These are phyloP conservation scores for Dromococcyx pavoninus DNA, from an alignment of 2,797 vertebrate species.

Conservation along the genomic window DNA sequence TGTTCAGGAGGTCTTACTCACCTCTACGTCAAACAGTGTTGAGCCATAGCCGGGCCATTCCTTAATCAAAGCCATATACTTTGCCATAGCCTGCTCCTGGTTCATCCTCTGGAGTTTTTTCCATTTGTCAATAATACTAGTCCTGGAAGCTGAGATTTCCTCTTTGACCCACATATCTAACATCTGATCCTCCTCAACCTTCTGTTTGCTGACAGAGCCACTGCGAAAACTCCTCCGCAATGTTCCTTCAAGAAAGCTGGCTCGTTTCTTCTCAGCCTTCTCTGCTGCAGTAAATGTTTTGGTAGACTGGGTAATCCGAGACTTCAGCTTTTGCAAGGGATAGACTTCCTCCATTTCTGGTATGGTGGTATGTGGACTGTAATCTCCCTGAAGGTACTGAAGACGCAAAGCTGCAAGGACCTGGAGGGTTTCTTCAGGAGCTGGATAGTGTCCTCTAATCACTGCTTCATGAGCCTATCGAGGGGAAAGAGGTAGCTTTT, in stretches of 20 bases:
- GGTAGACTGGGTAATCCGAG: conserved; percentile 90
- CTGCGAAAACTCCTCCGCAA: conserved; percentile 91
- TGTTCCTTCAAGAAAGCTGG: conserved; percentile 95
- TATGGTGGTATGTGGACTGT: conserved; percentile 68
- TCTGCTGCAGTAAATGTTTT: conserved; percentile 79
- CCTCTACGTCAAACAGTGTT: conserved; percentile 94
- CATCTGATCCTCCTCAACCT: conserved; percentile 87
- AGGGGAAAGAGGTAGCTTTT: background rate
- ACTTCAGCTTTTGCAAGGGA: conserved; percentile 85
- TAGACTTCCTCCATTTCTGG: conserved; percentile 90
- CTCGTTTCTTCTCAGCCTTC: conserved; percentile 85
- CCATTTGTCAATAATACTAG: conserved; percentile 94
- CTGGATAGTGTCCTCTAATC: conserved; percentile 92
- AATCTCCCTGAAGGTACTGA: conserved; percentile 90
- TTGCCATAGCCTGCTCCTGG: conserved; percentile 92
- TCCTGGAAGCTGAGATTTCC: conserved; percentile 83
- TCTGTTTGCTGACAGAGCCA: conserved; percentile 83
- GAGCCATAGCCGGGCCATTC: conserved; percentile 98
- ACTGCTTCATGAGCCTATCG: conserved; percentile 93
- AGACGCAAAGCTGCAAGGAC: conserved; percentile 91
- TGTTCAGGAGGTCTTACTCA: conserved; percentile 78
- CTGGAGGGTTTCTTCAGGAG: conserved; percentile 94
- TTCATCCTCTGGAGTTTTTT: conserved; percentile 89
- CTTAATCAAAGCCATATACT: conserved; percentile 93
- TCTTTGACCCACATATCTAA: conserved; percentile 94